A percentile compares a stretch with the other conserved stretches of the same genome.
Conservation (phyloP, 2,888 invertebrate genomes). For the Cephus pulcher region DNA sequence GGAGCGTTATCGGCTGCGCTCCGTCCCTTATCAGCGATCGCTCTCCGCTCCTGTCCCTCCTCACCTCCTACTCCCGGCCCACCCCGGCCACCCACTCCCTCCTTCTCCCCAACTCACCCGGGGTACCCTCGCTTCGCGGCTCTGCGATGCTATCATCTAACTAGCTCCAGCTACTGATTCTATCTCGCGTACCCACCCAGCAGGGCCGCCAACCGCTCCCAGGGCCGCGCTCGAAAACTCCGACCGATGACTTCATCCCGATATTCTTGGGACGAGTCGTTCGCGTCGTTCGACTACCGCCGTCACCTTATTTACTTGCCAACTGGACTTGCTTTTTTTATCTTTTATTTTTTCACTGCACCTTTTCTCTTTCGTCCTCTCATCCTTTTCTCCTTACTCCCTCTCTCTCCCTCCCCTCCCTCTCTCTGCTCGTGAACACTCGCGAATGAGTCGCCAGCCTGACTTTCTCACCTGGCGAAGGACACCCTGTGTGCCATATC, state of each 20-base stretch:
- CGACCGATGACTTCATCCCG: slow-evolving; percentile 26
- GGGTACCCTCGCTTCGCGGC: slow-evolving; percentile 57
- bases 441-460: background rate
- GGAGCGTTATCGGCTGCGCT: slow-evolving; percentile 65
- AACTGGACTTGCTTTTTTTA: background rate
- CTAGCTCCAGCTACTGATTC: slow-evolving; percentile 71
- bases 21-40: slow-evolving; percentile 67
- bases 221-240: slow-evolving; percentile 43
- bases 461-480: background rate
- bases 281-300: slow-evolving; percentile 10
- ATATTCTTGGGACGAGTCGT: background rate
- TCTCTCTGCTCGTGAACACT: background rate
- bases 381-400: background rate
- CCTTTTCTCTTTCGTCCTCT: background rate
- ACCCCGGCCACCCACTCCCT: slow-evolving; percentile 40
- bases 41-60: slow-evolving; percentile 64
- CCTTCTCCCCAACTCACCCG: slow-evolving; percentile 38
- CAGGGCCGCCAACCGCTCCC: slow-evolving; percentile 45
- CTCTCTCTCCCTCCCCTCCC: background rate
- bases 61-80: slow-evolving; percentile 42
- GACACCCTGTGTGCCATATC: background rate
- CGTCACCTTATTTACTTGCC: background rate
- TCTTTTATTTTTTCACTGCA: background rate
- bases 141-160: slow-evolving; percentile 71
- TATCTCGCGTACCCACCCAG: slow-evolving; percentile 65